Percentiles rank a stretch among this genome's conserved stretches.
These are phyloP conservation scores for Zaprionus gabonicus DNA, from an alignment of 1,140 invertebrate genomes.

Conservation along the genomic window DNA sequence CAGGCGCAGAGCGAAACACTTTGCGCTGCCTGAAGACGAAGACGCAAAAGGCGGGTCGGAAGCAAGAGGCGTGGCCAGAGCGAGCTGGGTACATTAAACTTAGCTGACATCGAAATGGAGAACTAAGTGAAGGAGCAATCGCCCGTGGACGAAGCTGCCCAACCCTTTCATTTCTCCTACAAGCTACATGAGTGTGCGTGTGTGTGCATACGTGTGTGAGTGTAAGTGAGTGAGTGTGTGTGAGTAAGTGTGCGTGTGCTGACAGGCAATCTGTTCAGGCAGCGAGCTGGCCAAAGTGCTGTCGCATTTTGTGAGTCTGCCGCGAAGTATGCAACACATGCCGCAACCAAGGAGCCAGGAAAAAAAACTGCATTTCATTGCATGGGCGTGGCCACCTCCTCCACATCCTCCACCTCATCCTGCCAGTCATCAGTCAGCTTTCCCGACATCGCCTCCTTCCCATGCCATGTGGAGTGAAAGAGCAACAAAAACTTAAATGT, in stretches of 20 bases:
- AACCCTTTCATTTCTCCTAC: background rate
- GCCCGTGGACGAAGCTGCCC: slow-evolving; percentile 11
- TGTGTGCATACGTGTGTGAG: slow-evolving; percentile 14
- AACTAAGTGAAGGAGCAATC: slow-evolving; percentile 59
- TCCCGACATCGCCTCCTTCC: background rate
- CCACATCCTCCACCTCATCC: background rate
- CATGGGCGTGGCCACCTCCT: slow-evolving; percentile 38
- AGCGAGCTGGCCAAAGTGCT: slow-evolving; percentile 14
- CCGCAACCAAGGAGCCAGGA: background rate
- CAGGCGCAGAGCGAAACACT: slow-evolving; percentile 65
- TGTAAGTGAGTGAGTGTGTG: slow-evolving; percentile 10
- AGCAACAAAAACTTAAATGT: background rate
- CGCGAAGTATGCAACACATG: slow-evolving; percentile 52
- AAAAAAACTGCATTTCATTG: slow-evolving; percentile 42
- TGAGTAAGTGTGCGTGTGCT: slow-evolving; percentile 8
- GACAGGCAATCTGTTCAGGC: slow-evolving; percentile 28
- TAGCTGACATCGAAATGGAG: slow-evolving; percentile 73
- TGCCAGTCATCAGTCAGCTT: background rate
- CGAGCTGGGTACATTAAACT: slow-evolving; percentile 58
- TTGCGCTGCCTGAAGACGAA: slow-evolving; percentile 28
- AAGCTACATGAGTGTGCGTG: background rate
- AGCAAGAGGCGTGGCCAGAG: background rate
- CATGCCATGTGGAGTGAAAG: background rate
- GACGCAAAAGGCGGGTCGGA: background rate
- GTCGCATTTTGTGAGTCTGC: slow-evolving; percentile 31